phyloP scores from a whole-genome alignment of 1,140 invertebrate species.

The Himalopsyche phryganea region DNA sequence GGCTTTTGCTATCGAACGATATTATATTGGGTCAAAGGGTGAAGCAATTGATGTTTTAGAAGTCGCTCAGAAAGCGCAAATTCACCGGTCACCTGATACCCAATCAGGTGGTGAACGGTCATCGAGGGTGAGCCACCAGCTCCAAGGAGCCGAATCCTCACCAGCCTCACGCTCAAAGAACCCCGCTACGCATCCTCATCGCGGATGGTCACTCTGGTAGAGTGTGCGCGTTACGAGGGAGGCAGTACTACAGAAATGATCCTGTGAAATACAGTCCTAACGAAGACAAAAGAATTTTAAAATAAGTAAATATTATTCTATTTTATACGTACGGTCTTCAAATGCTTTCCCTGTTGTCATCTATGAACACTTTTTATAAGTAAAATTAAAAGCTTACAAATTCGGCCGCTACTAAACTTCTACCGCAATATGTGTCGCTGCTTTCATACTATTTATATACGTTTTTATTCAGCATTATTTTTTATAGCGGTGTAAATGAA shows the following conservation, averaged over 20 bases:
- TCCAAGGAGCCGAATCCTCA: background rate
- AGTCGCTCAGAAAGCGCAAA: constrained; percentile 26
- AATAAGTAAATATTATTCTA: background rate
- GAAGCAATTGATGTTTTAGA: background rate
- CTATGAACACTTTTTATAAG: background rate
- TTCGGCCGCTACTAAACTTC: too few species aligned
- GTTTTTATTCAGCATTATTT: too few species aligned
- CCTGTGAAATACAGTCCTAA: constrained; percentile 30
- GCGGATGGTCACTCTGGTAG: constrained; percentile 18
- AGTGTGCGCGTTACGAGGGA: constrained; percentile 24
- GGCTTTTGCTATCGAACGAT: too few species aligned
- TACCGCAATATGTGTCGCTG: too few species aligned
- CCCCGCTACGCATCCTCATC: constrained; percentile 29
- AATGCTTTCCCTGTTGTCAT: background rate
- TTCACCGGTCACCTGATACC: constrained; percentile 5
- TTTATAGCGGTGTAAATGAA: too few species aligned
- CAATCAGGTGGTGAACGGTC: constrained; percentile 21
- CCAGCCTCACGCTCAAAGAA: constrained; percentile 27
- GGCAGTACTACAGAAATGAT: constrained; percentile 31
- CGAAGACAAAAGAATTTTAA: background rate
- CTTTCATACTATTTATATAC: too few species aligned
- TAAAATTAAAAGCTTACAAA: background rate
- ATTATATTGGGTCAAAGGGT: too few species aligned
- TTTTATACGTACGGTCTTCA: background rate
- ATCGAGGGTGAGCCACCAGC: constrained; percentile 12